phyloP scores from a whole-genome alignment of 2,888 invertebrate genomes.

The Strigamia transsilvanica region DNA sequence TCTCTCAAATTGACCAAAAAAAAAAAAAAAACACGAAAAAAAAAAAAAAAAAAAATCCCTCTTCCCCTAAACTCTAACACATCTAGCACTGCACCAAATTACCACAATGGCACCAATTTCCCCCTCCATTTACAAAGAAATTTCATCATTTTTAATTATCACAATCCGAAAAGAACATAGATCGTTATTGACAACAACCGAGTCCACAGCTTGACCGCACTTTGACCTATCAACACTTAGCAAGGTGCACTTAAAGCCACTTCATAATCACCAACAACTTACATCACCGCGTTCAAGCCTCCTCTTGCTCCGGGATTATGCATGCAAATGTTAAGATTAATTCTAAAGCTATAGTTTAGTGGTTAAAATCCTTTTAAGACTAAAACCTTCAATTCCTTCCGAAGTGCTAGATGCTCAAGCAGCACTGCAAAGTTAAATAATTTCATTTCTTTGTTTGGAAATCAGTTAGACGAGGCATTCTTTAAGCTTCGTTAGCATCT shows the following conservation, averaged over 20 bases:
- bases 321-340: not conserved
- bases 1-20: not conserved
- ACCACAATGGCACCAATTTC: no score
- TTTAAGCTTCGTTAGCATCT: not conserved
- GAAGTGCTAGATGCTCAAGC: no score
- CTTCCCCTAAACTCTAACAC: no score
- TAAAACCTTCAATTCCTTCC: no score
- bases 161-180: not conserved
- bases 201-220: constrained; percentile 2
- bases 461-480: not conserved
- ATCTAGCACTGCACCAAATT: no score
- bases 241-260: not conserved
- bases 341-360: no score
- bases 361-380: no score
- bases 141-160: no score
- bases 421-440: no score
- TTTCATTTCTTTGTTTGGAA: no score
- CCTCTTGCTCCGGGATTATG: not conserved
- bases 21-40: not conserved
- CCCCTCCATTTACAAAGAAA: no score
- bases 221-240: not conserved
- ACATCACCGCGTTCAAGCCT: no score
- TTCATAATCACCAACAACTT: not conserved
- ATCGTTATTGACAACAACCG: not conserved
- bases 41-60: not conserved